phyloP scores from a whole-genome alignment of 2,797 vertebrate species.

The Huso huso region DNA sequence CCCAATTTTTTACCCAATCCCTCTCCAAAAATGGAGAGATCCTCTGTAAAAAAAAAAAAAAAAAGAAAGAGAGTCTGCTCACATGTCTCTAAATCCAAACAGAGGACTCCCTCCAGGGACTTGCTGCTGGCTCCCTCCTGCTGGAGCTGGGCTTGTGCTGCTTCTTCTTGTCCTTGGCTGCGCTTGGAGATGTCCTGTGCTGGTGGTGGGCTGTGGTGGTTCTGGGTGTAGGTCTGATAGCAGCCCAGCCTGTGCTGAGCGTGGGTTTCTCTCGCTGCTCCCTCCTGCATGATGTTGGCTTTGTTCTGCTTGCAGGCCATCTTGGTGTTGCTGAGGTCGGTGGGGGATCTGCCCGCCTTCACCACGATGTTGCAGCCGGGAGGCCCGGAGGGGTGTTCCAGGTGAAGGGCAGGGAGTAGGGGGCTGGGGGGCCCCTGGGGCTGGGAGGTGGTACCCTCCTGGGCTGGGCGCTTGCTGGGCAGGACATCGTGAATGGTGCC shows the following conservation, averaged over 20 bases:
- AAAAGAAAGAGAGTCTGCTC: background rate
- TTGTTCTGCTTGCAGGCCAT: conserved; percentile 95
- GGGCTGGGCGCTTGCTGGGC: conserved; percentile 58
- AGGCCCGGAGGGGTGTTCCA: conserved; percentile 91
- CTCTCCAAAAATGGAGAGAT: background rate
- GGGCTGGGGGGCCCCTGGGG: conserved; percentile 43
- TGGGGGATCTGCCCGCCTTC: conserved; percentile 80
- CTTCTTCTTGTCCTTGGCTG: conserved; percentile 63
- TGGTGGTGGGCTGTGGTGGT: conserved; percentile 49
- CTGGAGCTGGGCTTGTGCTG: conserved; percentile 67
- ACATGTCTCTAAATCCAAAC: conserved; percentile 89
- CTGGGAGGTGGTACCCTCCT: conserved; percentile 62
- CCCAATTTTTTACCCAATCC: no score
- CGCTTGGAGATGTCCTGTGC: conserved; percentile 55
- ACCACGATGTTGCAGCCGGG: conserved; percentile 92
- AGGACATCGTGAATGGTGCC: conserved; percentile 86
- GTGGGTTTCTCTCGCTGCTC: conserved; percentile 82
- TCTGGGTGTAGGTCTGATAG: conserved; percentile 85
- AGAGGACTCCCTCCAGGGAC: conserved; percentile 85
- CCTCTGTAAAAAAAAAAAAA: no score
- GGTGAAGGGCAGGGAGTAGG: conserved; percentile 86
- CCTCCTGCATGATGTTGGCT: conserved; percentile 91
- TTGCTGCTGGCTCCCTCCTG: conserved; percentile 81
- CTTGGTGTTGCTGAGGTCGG: conserved; percentile 85
- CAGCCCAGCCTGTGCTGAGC: conserved; percentile 82